A percentile compares a stretch with the other conserved stretches of the same genome.
Conservation (phyloP, 2,888 invertebrate species). For the Eurytoma adleriae region DNA sequence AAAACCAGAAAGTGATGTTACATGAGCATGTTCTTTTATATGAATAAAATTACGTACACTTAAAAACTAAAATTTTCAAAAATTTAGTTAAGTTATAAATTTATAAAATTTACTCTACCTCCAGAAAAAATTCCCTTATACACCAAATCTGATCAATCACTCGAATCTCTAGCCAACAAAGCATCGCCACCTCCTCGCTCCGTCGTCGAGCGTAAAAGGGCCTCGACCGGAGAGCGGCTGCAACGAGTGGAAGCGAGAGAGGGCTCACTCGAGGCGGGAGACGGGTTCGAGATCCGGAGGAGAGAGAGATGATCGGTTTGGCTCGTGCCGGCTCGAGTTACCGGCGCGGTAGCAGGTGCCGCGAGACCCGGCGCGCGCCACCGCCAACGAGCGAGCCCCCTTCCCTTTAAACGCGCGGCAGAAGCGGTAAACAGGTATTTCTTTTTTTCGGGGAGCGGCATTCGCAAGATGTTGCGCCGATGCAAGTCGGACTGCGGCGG, state of each 20-base stretch:
- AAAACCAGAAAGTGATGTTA: too few relatives aligned
- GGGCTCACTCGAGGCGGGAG: background rate
- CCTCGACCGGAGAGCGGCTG: background rate
- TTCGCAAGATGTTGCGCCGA: constrained; percentile 70
- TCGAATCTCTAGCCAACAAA: too few relatives aligned
- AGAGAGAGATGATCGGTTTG: constrained; percentile 56
- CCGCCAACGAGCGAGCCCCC: constrained; percentile 17
- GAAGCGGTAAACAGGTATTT: constrained; percentile 52
- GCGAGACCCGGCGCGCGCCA: constrained; percentile 64
- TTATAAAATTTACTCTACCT: too few relatives aligned
- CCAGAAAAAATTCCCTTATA: too few relatives aligned
- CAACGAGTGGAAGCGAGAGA: constrained; percentile 6
- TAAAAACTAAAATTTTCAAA: too few relatives aligned
- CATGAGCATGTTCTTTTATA: too few relatives aligned
- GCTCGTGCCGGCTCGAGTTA: constrained; percentile 67
- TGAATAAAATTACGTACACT: too few relatives aligned
- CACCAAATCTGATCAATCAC: too few relatives aligned
- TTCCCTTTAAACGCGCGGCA: constrained; percentile 42
- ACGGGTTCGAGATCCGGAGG: constrained; percentile 24
- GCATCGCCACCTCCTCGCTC: too few relatives aligned
- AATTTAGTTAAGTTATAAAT: too few relatives aligned
- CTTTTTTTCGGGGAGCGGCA: constrained; percentile 58
- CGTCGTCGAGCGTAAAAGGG: constrained; percentile 18
- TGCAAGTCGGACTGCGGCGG: constrained; percentile 52
- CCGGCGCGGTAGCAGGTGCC: constrained; percentile 71